Evolutionary conservation across 2,888 invertebrate genomes (phyloP).

Genomic region (Yponomeuta sedellus): DNA sequence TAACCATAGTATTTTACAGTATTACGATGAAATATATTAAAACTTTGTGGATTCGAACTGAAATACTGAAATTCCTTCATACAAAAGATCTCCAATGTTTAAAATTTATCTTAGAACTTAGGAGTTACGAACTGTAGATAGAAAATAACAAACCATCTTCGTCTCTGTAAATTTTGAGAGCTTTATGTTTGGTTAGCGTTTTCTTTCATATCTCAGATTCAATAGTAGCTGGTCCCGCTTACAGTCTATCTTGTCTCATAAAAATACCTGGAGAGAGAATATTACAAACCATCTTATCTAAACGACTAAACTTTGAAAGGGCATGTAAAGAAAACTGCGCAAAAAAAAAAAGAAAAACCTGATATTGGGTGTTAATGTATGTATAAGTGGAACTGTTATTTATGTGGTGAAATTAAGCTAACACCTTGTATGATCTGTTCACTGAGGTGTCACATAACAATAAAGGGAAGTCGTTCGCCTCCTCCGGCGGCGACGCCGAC

Average conservation of each 20-base stretch:
- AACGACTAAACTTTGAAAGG: too few relatives aligned
- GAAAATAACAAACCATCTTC: slow-evolving; percentile 6
- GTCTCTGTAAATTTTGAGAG: not conserved
- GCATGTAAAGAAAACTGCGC: too few relatives aligned
- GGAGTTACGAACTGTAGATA: slow-evolving; percentile 2
- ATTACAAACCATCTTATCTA: too few relatives aligned
- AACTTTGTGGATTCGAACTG: slow-evolving; percentile 3
- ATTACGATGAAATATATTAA: slow-evolving; percentile 32
- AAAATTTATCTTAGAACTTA: slow-evolving; percentile 1
- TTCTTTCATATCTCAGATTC: not conserved
- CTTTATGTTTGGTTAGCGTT: not conserved
- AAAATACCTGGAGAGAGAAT: not conserved
- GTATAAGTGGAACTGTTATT: too few relatives aligned
- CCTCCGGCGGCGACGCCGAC: not conserved
- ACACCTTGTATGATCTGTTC: too few relatives aligned
- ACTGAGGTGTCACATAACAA: too few relatives aligned
- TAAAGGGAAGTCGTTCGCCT: not conserved
- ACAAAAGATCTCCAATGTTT: not conserved
- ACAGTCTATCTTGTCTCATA: not conserved
- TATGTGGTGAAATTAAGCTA: too few relatives aligned
- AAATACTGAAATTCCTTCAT: not conserved
- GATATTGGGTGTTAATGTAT: too few relatives aligned
- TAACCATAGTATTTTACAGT: slow-evolving; percentile 45
- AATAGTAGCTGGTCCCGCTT: not conserved
- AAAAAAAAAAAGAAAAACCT: too few relatives aligned